phyloP scores from a whole-genome alignment of 2,113 vertebrate species.

The Vulpes lagopus region DNA sequence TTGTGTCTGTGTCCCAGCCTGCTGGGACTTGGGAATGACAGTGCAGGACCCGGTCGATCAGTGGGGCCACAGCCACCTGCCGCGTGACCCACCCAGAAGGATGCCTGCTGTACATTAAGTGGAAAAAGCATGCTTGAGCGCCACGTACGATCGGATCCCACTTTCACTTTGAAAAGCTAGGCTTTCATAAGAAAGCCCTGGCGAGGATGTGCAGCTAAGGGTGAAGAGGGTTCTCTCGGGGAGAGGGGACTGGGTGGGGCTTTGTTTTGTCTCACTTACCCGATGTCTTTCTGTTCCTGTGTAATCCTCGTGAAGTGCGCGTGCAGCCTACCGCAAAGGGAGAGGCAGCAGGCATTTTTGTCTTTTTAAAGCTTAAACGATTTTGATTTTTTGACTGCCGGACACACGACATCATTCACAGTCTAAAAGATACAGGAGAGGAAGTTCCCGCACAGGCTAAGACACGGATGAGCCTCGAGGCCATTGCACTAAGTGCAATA shows the following conservation, averaged over 20 bases:
- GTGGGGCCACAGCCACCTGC: accelerated
- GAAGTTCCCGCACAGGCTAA: background rate
- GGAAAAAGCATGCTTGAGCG: background rate
- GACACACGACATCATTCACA: background rate
- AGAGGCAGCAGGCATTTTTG: background rate
- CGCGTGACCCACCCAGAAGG: accelerated
- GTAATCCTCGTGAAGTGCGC: background rate
- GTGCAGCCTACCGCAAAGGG: background rate
- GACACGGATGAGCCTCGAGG: background rate
- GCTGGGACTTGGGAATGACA: background rate
- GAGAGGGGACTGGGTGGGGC: too few relatives aligned
- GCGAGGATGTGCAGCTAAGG: accelerated
- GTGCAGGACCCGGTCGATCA: background rate
- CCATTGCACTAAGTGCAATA: background rate
- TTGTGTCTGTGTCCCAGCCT: background rate
- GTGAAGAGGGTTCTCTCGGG: background rate
- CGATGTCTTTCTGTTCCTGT: background rate
- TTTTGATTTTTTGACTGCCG: background rate
- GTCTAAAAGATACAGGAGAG: background rate
- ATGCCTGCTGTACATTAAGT: accelerated
- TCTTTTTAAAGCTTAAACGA: background rate
- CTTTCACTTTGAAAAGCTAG: background rate
- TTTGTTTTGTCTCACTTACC: background rate
- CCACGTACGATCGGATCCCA: background rate
- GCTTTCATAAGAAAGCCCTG: background rate